Evolutionary conservation across 2,113 vertebrate species (phyloP), one percentile per base, ranked within the genome.

Genomic region (Odobenus rosmarus): DNA sequence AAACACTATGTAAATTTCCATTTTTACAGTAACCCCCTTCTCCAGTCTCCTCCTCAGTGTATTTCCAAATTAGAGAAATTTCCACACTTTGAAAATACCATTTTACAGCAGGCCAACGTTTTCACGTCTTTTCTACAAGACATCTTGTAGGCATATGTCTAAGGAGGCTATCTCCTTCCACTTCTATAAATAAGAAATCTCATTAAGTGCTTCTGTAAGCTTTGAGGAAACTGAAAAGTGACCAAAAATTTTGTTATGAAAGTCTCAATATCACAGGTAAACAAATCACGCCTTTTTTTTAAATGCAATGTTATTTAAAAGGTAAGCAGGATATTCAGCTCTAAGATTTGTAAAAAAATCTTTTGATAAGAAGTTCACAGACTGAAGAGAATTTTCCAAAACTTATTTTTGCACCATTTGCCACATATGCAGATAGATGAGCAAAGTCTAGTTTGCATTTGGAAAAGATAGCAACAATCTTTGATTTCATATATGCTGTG

Each of bases 21-120:
- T 90, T 92, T 92, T 53, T 33, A 39, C 33, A 76, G 42, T 81
- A 69, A 59, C 4, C 23, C 55, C 67, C 95, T 76, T 55, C 51
- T 93, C 33, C 16, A 21, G n/a, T 82, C 79, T 92, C 46, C 33
- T 13, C 33, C 36, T 59, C 62, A 55, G 49, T 62, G 55, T 39
- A 46, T 91, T 93, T 97, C 87, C 69, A 95, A 80, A 85, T 93
- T 39, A 79, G 39, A 91, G 57, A 93, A 96, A 31, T 76, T 87
- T 80, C 74, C 64, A 96, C 42, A 88, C 62, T 85, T 95, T 62
- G 39, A 86, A 95, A 93, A 90, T 71, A 61, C 46, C 64, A 94
- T 89, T 92, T 83, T 93, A 72, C 7, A 85, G 62, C 42, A 93
- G 67, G 39, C 49, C 91, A 67, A 33, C 18, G 31, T 80, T 57